A percentile compares a stretch with the other conserved stretches of the same genome.
Conservation (phyloP, 2,113 vertebrate genomes). For the Argyrosomus japonicus region DNA sequence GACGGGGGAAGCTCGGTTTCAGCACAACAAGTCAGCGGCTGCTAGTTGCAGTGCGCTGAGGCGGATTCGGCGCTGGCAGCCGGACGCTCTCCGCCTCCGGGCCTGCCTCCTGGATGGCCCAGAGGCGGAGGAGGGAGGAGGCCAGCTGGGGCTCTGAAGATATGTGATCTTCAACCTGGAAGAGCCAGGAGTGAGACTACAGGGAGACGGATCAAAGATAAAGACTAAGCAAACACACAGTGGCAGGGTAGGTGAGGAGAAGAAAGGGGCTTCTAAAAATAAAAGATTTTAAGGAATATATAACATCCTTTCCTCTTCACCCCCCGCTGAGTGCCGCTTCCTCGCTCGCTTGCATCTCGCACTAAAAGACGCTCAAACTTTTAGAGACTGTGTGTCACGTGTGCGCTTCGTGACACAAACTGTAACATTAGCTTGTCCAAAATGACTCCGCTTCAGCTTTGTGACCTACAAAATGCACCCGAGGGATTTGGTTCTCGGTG, state of each 20-base stretch:
- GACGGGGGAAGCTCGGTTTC: conserved; percentile 27
- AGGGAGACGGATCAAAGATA: conserved; percentile 39
- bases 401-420: background rate
- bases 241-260: conserved; percentile 6
- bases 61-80: conserved; percentile 48
- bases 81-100: conserved; percentile 45
- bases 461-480: no score
- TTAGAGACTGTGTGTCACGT: background rate
- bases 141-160: conserved; percentile 28
- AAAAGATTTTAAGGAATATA: conserved; percentile 9
- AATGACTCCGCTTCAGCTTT: background rate
- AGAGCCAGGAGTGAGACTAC: background rate
- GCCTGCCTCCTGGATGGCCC: conserved; percentile 36
- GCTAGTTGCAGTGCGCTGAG: background rate
- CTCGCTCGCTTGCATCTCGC: background rate
- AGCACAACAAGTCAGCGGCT: conserved; percentile 52
- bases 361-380: background rate
- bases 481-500: background rate
- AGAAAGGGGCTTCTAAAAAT: background rate
- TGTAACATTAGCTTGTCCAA: background rate
- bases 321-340: background rate
- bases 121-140: background rate
- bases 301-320: background rate
- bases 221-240: conserved; percentile 38
- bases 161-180: conserved; percentile 45